A percentile compares a stretch with the other conserved stretches of the same genome.
Evolutionary conservation across 92 coral and sea anemone species (phyloP).

Genomic region (Phenganax marumi): DNA sequence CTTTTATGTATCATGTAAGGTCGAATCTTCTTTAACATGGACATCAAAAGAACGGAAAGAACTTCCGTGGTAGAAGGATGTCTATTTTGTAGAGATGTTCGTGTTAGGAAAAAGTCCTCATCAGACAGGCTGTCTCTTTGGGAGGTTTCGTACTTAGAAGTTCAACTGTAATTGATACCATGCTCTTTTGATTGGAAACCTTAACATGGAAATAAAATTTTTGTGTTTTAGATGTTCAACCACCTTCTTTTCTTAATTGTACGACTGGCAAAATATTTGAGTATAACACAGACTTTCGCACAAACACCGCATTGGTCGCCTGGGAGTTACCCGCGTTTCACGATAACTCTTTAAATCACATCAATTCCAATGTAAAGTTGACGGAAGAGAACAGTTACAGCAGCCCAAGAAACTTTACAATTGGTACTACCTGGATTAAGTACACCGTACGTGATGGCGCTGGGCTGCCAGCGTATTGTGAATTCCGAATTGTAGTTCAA

Average conservation of each 20-base stretch:
- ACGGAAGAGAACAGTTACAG: constrained; percentile 46
- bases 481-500: constrained; percentile 60
- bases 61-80: too few species aligned
- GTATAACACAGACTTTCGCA: constrained; percentile 41
- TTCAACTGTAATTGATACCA: too few species aligned
- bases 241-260: constrained; percentile 11
- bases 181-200: too few species aligned
- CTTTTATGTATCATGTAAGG: too few species aligned
- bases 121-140: too few species aligned
- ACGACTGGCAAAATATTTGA: neutral
- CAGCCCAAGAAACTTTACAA: constrained; percentile 63
- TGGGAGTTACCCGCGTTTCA: constrained; percentile 66
- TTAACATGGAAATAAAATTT: too few species aligned
- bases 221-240: neutral
- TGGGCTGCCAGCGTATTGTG: constrained; percentile 58
- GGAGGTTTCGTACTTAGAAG: too few species aligned
- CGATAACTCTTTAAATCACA: constrained; percentile 79
- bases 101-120: too few species aligned
- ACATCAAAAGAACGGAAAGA: too few species aligned
- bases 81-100: too few species aligned
- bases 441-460: constrained; percentile 70
- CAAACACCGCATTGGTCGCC: constrained; percentile 59
- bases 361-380: constrained; percentile 70
- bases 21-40: too few species aligned
- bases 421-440: constrained; percentile 59